Evolutionary conservation across 2,888 invertebrate genomes (phyloP).

Genomic region (Holacanthella duospinosa): DNA sequence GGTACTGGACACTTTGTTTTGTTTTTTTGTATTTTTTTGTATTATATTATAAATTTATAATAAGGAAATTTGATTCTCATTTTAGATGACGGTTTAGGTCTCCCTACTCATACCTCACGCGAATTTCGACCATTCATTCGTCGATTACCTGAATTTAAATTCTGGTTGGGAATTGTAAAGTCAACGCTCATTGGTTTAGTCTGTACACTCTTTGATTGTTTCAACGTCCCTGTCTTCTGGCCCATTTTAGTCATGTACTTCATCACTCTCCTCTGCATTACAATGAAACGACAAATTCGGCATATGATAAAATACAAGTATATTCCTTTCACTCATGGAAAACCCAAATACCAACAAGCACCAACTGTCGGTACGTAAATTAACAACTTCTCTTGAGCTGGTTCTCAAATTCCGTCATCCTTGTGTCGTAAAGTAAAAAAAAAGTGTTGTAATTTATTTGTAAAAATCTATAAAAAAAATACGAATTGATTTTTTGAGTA

Average conservation of each 20-base stretch:
- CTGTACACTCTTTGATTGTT: constrained; percentile 93
- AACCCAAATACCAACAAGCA: constrained; percentile 71
- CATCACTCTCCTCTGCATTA: constrained; percentile 93
- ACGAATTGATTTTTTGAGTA: too few species aligned
- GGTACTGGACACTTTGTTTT: constrained; percentile 49
- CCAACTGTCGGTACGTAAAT: constrained; percentile 12
- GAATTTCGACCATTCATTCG: constrained; percentile 96
- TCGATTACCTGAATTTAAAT: constrained; percentile 97
- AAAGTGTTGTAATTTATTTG: background rate
- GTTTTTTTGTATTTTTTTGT: constrained; percentile 15
- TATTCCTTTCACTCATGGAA: constrained; percentile 95
- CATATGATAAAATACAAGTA: constrained; percentile 99
- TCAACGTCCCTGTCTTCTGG: constrained; percentile 99
- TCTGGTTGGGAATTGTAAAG: constrained; percentile 95
- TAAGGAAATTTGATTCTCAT: constrained; percentile 4
- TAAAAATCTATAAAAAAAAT: too few species aligned
- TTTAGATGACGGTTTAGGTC: constrained; percentile 73
- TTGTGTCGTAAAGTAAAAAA: too few species aligned
- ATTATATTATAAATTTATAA: background rate
- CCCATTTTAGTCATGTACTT: constrained; percentile 99
- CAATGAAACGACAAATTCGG: constrained; percentile 99
- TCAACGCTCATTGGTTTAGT: constrained; percentile 78
- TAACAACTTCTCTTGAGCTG: background rate
- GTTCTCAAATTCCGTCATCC: background rate
- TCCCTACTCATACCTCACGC: constrained; percentile 75